A percentile compares a stretch with the other conserved stretches of the same genome.
Evolutionary conservation across 2,113 vertebrate species (phyloP).

Genomic region (Nyctereutes procyonoides): DNA sequence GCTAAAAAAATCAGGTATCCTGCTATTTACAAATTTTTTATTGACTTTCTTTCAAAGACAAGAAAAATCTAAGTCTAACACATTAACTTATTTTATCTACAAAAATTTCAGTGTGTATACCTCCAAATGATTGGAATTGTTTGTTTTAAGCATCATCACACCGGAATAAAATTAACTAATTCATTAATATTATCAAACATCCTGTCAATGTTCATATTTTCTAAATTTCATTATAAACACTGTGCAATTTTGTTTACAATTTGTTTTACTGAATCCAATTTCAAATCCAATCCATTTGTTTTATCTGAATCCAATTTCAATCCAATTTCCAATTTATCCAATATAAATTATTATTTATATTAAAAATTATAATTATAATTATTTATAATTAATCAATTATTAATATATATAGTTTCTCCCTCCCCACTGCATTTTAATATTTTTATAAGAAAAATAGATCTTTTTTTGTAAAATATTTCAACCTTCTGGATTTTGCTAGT

Average conservation of each 20-base stretch:
- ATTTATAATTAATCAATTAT: too few species aligned
- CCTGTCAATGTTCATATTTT: neutral
- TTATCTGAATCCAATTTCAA: too few species aligned
- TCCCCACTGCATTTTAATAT: neutral
- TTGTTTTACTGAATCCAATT: conserved; percentile 8
- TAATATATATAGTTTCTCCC: neutral
- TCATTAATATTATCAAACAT: neutral
- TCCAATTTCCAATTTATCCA: too few species aligned
- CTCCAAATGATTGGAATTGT: neutral
- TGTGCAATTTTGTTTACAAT: neutral
- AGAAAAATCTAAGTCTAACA: neutral
- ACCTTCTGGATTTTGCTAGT: neutral
- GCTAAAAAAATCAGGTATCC: neutral
- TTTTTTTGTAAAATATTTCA: neutral
- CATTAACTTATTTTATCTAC: neutral
- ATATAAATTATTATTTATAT: too few species aligned
- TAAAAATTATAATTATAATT: too few species aligned
- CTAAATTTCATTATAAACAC: neutral
- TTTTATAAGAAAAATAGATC: neutral
- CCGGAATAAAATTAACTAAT: neutral
- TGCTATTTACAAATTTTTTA: conserved; percentile 1
- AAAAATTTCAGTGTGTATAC: neutral
- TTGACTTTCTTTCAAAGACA: conserved; percentile 6
- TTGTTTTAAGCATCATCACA: neutral
- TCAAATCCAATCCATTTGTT: too few species aligned